These are phyloP conservation scores for Nesometra sesokonis DNA, from an alignment of 35 echinoderm and acorn worm genomes.

Conservation along the genomic window DNA sequence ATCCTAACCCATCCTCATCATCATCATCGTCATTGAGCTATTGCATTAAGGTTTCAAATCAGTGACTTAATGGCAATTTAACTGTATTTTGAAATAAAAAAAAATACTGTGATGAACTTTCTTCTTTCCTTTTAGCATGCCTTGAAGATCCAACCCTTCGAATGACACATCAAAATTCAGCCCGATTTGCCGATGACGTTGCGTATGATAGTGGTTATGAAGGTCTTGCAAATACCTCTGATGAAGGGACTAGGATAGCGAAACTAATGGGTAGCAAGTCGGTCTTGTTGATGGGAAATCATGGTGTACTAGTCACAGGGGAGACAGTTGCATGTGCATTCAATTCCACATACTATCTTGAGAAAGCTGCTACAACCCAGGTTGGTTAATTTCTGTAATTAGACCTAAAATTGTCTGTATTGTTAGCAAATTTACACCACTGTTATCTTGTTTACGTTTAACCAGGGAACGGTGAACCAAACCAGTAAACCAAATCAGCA, in stretches of 20 bases:
- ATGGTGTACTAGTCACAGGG: slow-evolving; percentile 54
- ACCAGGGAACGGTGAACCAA: too few species aligned
- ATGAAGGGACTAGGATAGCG: slow-evolving; percentile 59
- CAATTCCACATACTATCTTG: slow-evolving; percentile 67
- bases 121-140: slow-evolving; percentile 44
- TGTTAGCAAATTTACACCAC: too few species aligned
- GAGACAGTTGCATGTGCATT: slow-evolving; percentile 49
- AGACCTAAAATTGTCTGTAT: too few species aligned
- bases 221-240: slow-evolving; percentile 33
- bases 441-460: too few species aligned
- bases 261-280: slow-evolving; percentile 49
- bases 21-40: neutral
- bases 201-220: slow-evolving; percentile 58
- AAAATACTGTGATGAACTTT: too few species aligned
- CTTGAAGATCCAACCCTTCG: slow-evolving; percentile 38
- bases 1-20: too few species aligned
- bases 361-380: slow-evolving; percentile 60
- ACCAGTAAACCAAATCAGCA: too few species aligned
- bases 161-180: slow-evolving; percentile 58
- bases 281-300: slow-evolving; percentile 69
- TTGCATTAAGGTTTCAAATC: neutral
- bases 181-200: slow-evolving; percentile 47
- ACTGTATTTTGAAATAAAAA: too few species aligned
- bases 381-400: slow-evolving; percentile 34
- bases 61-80: neutral